Conservation (phyloP, 2,888 invertebrate genomes). For the Aethes cnicana region DNA sequence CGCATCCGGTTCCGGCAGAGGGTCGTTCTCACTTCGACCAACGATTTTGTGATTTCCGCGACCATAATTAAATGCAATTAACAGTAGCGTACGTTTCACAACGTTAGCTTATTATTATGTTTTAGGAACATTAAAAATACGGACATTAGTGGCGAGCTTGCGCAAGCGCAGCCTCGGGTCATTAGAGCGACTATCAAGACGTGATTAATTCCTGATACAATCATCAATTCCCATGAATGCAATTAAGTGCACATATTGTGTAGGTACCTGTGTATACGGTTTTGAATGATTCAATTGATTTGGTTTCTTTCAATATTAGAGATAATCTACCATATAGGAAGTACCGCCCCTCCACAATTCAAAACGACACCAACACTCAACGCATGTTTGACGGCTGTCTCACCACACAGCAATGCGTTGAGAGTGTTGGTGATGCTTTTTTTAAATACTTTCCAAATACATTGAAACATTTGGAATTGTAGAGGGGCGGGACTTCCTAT, state of each 20-base stretch:
- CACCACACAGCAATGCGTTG: too few species aligned
- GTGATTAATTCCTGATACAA: constrained; percentile 9
- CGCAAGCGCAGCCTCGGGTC: constrained; percentile 17
- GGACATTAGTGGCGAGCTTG: constrained; percentile 18
- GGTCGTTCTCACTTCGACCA: constrained; percentile 72
- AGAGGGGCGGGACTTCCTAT: too few species aligned
- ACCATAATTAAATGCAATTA: constrained; percentile 55
- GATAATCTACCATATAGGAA: too few species aligned
- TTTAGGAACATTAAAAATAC: constrained; percentile 47
- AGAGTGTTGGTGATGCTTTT: too few species aligned
- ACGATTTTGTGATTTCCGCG: constrained; percentile 66
- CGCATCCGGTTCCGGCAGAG: constrained; percentile 69
- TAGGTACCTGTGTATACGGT: constrained; percentile 13
- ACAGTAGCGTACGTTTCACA: too few species aligned
- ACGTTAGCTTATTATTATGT: constrained; percentile 48
- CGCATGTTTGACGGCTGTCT: too few species aligned
- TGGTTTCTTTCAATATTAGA: too few species aligned
- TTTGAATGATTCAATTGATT: too few species aligned
- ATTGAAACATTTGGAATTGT: too few species aligned
- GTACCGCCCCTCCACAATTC: too few species aligned
- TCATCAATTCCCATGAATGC: constrained; percentile 21
- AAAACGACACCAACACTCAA: too few species aligned
- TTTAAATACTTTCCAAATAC: too few species aligned
- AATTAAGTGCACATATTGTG: constrained; percentile 17
- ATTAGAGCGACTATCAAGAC: constrained; percentile 11